Conservation (phyloP, 2,113 vertebrate genomes). For the Pelobates fuscus region DNA sequence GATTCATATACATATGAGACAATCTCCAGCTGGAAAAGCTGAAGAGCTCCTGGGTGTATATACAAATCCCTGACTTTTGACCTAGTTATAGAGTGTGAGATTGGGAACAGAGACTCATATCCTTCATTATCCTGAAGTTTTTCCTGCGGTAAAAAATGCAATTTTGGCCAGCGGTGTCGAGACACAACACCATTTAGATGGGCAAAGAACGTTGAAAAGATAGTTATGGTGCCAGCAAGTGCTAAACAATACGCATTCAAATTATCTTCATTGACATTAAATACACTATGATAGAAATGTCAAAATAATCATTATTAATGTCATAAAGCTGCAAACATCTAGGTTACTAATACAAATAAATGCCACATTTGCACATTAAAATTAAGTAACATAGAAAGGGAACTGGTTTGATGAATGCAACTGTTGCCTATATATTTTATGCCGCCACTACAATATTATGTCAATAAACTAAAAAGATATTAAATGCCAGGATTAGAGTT, state of each 20-base stretch:
- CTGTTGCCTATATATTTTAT: too few relatives aligned
- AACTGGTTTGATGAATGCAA: too few relatives aligned
- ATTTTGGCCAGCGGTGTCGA: conserved; percentile 70
- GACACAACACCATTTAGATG: conserved; percentile 74
- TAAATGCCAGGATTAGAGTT: too few relatives aligned
- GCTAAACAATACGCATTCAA: conserved; percentile 53
- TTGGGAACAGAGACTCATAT: conserved; percentile 70
- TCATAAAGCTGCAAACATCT: background rate
- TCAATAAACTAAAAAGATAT: too few relatives aligned
- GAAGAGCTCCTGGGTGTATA: conserved; percentile 73
- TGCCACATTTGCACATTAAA: background rate
- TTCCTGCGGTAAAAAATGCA: conserved; percentile 69
- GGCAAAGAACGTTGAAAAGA: conserved; percentile 68
- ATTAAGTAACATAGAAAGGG: too few relatives aligned
- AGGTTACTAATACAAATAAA: conserved; percentile 10
- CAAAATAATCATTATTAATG: background rate
- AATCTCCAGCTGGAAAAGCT: conserved; percentile 74
- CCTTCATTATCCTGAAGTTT: conserved; percentile 71
- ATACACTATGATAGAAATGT: background rate
- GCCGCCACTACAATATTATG: too few relatives aligned
- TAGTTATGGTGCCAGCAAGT: conserved; percentile 62
- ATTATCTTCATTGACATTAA: conserved; percentile 45
- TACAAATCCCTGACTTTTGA: conserved; percentile 74
- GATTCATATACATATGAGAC: conserved; percentile 78
- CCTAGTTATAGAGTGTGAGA: conserved; percentile 80